Percentiles rank a stretch among this genome's conserved stretches.
These are phyloP conservation scores for Panagrolaimus sp. DNA, from an alignment of 1,140 invertebrate genomes.

Conservation along the genomic window DNA sequence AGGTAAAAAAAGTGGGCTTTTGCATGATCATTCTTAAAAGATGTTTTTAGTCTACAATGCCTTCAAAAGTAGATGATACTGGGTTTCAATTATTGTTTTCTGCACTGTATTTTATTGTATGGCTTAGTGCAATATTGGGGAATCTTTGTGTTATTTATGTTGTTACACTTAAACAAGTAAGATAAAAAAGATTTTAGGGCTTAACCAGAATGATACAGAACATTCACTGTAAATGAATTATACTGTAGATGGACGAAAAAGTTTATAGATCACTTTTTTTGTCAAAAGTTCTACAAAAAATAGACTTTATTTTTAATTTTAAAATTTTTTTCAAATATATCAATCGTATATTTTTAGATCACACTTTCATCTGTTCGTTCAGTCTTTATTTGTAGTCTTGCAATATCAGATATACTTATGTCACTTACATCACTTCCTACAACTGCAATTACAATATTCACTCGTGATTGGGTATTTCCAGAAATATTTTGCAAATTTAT, in stretches of 20 bases:
- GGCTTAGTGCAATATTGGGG: slow-evolving; percentile 49
- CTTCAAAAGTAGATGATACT: slow-evolving; percentile 46
- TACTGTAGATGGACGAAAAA: no score
- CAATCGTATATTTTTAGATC: slow-evolving; percentile 48
- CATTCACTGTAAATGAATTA: no score
- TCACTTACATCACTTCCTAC: slow-evolving; percentile 51
- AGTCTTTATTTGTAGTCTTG: slow-evolving; percentile 55
- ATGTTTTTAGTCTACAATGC: slow-evolving; percentile 31
- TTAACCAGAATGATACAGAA: no score
- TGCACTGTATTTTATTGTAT: slow-evolving; percentile 51
- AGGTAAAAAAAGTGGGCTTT: slow-evolving; percentile 21
- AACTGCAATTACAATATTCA: slow-evolving; percentile 55
- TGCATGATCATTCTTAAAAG: neutral
- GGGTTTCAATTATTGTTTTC: slow-evolving; percentile 48
- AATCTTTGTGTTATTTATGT: slow-evolving; percentile 54
- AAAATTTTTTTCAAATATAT: no score
- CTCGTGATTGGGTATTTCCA: slow-evolving; percentile 57
- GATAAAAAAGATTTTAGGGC: no score
- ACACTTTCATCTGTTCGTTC: slow-evolving; percentile 51
- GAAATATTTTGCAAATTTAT: slow-evolving; percentile 53
- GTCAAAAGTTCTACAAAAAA: no score
- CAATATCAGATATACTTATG: slow-evolving; percentile 52
- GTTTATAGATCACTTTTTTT: no score
- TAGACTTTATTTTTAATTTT: no score
- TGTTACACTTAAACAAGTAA: slow-evolving; percentile 55